These are phyloP conservation scores for Drosophila nigrodunni DNA, from an alignment of 1,140 invertebrate species.

Conservation along the genomic window DNA sequence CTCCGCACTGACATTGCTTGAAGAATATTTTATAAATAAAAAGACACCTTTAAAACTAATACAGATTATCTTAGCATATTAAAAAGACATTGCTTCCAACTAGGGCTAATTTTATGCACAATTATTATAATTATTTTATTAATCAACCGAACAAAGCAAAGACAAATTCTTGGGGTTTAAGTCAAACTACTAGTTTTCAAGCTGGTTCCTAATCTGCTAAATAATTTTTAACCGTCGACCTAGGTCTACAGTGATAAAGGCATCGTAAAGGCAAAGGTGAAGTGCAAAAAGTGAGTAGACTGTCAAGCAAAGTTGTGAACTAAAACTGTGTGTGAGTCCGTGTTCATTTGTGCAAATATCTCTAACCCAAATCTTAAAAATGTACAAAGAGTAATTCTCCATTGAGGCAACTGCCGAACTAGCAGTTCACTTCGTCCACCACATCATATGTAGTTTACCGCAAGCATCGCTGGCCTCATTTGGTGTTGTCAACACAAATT, in stretches of 20 bases:
- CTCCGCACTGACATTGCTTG: not conserved
- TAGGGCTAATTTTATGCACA: too few species aligned
- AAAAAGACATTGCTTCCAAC: too few species aligned
- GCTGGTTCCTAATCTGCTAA: too few species aligned
- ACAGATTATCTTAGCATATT: too few species aligned
- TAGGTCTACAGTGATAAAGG: too few species aligned
- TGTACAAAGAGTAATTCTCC: slow-evolving; percentile 66
- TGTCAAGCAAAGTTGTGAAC: not conserved
- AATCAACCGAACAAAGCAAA: too few species aligned
- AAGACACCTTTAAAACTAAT: not conserved
- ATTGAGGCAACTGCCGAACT: slow-evolving; percentile 22
- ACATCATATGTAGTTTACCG: not conserved
- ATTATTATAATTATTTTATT: too few species aligned
- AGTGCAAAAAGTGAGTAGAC: not conserved
- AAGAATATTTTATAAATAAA: not conserved
- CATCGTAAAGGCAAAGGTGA: not conserved
- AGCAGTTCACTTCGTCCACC: not conserved
- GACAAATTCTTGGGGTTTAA: too few species aligned
- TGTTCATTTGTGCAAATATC: slow-evolving; percentile 46
- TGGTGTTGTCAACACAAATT: slow-evolving; percentile 73
- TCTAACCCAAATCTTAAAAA: slow-evolving; percentile 76
- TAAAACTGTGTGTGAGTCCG: not conserved
- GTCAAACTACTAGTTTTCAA: too few species aligned
- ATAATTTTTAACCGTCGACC: too few species aligned
- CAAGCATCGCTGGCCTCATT: slow-evolving; percentile 30